phyloP scores from a whole-genome alignment of 2,888 invertebrate genomes.

The Augochlorella aurata region DNA sequence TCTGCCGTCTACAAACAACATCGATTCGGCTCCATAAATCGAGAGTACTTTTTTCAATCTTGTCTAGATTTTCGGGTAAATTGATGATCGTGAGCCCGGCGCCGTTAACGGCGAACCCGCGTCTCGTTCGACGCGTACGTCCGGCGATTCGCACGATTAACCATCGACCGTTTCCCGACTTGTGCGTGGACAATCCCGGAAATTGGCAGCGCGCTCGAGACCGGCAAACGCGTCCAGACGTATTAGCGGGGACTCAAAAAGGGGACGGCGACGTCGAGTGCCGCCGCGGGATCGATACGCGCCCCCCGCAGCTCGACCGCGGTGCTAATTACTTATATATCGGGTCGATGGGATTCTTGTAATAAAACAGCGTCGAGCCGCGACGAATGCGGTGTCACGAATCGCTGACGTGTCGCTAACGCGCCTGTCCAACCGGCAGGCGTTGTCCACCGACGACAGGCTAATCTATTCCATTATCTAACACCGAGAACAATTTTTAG shows the following conservation, averaged over 20 bases:
- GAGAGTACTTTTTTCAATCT: neutral
- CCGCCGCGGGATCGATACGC: slow-evolving; percentile 36
- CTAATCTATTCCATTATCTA: neutral
- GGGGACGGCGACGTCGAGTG: slow-evolving; percentile 23
- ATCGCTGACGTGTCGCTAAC: neutral
- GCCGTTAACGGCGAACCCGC: neutral
- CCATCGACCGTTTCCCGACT: slow-evolving; percentile 29
- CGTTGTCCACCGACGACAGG: neutral
- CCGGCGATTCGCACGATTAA: slow-evolving; percentile 2
- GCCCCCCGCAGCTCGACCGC: neutral
- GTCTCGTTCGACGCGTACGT: neutral
- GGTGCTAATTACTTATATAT: slow-evolving; percentile 40
- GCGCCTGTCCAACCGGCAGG: too few relatives aligned
- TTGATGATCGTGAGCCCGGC: neutral
- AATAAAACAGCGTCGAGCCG: slow-evolving; percentile 30
- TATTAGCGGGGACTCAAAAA: slow-evolving; percentile 24
- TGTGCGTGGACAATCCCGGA: slow-evolving; percentile 63
- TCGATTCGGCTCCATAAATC: neutral
- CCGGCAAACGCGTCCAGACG: slow-evolving; percentile 34
- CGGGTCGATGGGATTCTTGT: slow-evolving; percentile 35
- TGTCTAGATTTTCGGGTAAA: neutral
- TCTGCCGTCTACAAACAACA: too few relatives aligned
- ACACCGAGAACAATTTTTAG: neutral
- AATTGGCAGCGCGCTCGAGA: slow-evolving; percentile 66
- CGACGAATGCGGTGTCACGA: slow-evolving; percentile 21